phyloP scores from a whole-genome alignment of 2,797 vertebrate genomes.

The Acrossocheilus fasciatus region DNA sequence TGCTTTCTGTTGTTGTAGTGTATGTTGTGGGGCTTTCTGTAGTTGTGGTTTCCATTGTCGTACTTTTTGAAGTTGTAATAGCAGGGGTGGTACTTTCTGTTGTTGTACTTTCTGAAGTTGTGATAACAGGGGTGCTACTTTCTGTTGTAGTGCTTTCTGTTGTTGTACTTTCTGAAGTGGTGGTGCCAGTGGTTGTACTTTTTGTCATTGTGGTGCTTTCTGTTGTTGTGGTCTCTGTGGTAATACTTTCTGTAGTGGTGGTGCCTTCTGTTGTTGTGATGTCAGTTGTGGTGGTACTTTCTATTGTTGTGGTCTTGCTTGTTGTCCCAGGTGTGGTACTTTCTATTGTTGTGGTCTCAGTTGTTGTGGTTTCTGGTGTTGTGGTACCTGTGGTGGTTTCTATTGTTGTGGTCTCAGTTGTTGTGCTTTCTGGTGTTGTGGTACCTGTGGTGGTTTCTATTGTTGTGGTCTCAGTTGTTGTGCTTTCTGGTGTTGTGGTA shows the following conservation, averaged over 20 bases:
- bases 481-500: background rate
- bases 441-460: too few relatives aligned
- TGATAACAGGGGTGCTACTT: rapidly evolving
- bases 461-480: too few relatives aligned
- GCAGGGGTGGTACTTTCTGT: background rate
- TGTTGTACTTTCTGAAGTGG: background rate
- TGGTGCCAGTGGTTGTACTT: background rate
- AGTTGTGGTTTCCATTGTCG: background rate
- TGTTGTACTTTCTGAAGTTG: background rate
- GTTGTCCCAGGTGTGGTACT: background rate
- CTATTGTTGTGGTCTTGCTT: background rate
- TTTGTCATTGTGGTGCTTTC: background rate
- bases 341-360: background rate
- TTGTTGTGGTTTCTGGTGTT: too few relatives aligned
- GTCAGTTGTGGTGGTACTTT: too few relatives aligned
- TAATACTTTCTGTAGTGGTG: too few relatives aligned
- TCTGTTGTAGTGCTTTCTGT: background rate
- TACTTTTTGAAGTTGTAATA: background rate
- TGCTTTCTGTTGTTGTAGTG: background rate
- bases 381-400: too few relatives aligned
- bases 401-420: too few relatives aligned
- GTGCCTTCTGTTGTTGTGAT: too few relatives aligned
- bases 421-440: too few relatives aligned
- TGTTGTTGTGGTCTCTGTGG: background rate
- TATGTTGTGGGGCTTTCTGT: background rate